phyloP scores from a whole-genome alignment of 2,113 vertebrate species.

The Cyprinodon variegatus region DNA sequence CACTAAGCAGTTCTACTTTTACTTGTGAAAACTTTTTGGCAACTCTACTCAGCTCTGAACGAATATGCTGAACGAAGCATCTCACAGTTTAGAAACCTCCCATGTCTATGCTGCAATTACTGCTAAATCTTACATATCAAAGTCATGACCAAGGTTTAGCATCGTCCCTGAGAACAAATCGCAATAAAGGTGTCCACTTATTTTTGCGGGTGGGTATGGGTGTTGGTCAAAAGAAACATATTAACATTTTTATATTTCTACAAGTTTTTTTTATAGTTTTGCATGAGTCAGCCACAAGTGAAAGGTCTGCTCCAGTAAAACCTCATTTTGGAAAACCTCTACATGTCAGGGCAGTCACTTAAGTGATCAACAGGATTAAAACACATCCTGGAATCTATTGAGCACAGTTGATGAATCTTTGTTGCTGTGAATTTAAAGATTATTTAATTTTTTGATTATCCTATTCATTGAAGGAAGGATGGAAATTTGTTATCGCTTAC shows the following conservation, averaged over 20 bases:
- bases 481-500: conserved; percentile 14
- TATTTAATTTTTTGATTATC: neutral
- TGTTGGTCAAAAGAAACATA: neutral
- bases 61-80: neutral
- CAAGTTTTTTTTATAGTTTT: neutral
- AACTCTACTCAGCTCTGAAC: too few relatives aligned
- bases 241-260: neutral
- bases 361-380: conserved; percentile 7
- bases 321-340: conserved; percentile 12
- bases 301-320: conserved; percentile 40
- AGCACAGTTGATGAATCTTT: neutral
- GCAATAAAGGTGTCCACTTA: too few relatives aligned
- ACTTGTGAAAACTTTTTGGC: too few relatives aligned
- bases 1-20: too few relatives aligned
- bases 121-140: neutral
- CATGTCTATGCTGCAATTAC: neutral
- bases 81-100: neutral
- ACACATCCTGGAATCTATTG: neutral
- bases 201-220: neutral
- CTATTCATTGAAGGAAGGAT: neutral
- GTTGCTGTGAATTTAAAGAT: neutral
- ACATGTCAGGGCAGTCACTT: conserved; percentile 16
- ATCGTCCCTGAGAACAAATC: too few relatives aligned
- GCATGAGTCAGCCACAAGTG: conserved; percentile 5
- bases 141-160: neutral